Evolutionary conservation across 2,888 invertebrate species (phyloP).

Genomic region (Timandra comae): DNA sequence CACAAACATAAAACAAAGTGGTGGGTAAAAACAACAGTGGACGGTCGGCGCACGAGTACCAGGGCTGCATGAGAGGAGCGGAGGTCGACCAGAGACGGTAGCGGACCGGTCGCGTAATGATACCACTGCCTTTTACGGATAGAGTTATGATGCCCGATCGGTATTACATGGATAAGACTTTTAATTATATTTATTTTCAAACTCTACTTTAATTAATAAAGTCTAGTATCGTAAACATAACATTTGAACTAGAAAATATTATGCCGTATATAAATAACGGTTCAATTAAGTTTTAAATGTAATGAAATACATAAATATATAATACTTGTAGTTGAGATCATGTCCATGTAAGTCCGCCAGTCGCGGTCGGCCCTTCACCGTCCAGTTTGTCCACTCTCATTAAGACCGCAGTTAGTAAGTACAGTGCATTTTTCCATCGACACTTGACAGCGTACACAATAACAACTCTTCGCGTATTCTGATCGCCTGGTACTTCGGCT

Average conservation of each 20-base stretch:
- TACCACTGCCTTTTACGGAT: slow-evolving; percentile 70
- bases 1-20: slow-evolving; percentile 56
- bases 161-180: slow-evolving; percentile 46
- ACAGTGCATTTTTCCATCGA: slow-evolving; percentile 60
- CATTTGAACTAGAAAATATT: neutral
- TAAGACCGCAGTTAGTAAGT: slow-evolving; percentile 62
- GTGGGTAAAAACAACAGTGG: slow-evolving; percentile 62
- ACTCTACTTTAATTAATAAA: neutral
- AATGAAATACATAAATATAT: too few species aligned
- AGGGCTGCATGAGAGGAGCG: slow-evolving; percentile 50
- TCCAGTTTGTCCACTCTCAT: slow-evolving; percentile 76
- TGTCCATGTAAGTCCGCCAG: slow-evolving; percentile 40
- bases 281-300: too few species aligned
- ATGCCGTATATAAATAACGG: too few species aligned
- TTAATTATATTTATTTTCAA: neutral
- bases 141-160: slow-evolving; percentile 56
- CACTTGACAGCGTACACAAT: slow-evolving; percentile 39
- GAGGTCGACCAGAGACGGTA: slow-evolving; percentile 57
- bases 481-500: slow-evolving; percentile 51
- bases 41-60: slow-evolving; percentile 48
- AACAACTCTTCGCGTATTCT: slow-evolving; percentile 47
- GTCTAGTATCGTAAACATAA: too few species aligned
- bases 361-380: slow-evolving; percentile 45
- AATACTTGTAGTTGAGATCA: slow-evolving; percentile 2
- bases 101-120: slow-evolving; percentile 68